Evolutionary conservation across 1,140 invertebrate species (phyloP), one percentile per base, ranked within the genome.

Genomic region (Drosophila navojoa): DNA sequence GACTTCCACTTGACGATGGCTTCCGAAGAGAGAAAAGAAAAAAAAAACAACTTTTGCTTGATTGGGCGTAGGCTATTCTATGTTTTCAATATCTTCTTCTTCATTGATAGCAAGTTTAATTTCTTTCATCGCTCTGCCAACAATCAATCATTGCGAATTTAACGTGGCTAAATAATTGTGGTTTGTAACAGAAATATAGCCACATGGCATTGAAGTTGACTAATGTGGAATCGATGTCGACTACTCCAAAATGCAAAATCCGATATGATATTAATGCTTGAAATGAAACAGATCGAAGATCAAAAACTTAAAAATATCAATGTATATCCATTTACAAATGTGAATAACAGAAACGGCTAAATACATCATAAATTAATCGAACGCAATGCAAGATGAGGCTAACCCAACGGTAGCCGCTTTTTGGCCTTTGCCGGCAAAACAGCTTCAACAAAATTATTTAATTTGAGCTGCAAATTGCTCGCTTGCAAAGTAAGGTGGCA

Each of bases 381-480:
- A 25, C 5, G 19, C 57, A 32, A 55, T 58, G 38, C 44, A 40
- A 11, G 22, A 19, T 69, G 68, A 54, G 52, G 50, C 70, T 76
- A 59, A 79, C 78, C 76, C 69, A 87, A 79, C 84, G 81, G 84
- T 87, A 87, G 84, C 82, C 61, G 44, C 19, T 75, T 38, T 61
- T 32, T 27, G 54, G 38, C 71, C 64, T 50, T 60, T 64, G 67
- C 71, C 60, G 67, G 62, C 79, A 42, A 59, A 27, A 58, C 61
- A 71, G 75, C 78, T 76, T 78, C 79, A 87, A 79, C 22, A 76
- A 86, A 89, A 84, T 82, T 79, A 57, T 87, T 89, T 79, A 79
- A 82, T 79, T 89, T 87, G 54, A 71, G 45, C 57, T 54, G 63
- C 63, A 74, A 67, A 67, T 80, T 68, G 69, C 61, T 73, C 62